These are phyloP conservation scores for Gephyroberyx darwinii DNA, from an alignment of 2,797 vertebrate species.

Conservation along the genomic window DNA sequence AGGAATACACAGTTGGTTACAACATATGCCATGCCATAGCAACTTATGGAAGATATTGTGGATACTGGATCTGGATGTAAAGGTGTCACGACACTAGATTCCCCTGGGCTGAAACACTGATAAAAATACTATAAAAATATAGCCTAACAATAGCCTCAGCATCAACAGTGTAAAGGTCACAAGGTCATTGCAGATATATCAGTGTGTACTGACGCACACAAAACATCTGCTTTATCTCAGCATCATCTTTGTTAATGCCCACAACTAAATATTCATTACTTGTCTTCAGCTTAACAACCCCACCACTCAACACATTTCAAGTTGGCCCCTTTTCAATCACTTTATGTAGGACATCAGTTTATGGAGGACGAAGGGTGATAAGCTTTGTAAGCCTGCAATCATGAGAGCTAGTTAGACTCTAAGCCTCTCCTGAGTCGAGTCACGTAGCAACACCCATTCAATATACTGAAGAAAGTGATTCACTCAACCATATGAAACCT, in stretches of 20 bases:
- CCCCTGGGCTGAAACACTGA: neutral
- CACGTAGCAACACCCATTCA: too few species aligned
- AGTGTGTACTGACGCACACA: neutral
- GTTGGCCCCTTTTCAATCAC: neutral
- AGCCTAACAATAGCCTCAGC: neutral
- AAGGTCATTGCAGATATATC: slow-evolving; percentile 5
- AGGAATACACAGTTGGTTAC: neutral
- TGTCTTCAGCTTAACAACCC: neutral
- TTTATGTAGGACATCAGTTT: neutral
- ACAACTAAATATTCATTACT: neutral
- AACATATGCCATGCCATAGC: neutral
- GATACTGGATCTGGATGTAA: neutral
- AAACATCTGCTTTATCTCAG: slow-evolving; percentile 11
- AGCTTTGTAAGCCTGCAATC: neutral
- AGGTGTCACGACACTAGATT: neutral
- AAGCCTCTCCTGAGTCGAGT: neutral
- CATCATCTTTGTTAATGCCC: slow-evolving; percentile 8
- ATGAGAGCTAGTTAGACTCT: neutral
- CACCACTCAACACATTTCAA: neutral
- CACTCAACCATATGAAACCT: neutral
- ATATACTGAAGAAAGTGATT: too few species aligned
- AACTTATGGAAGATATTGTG: neutral
- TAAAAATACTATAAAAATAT: neutral
- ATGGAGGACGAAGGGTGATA: neutral
- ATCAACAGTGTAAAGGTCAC: neutral